phyloP scores from a whole-genome alignment of 2,113 vertebrate species.

The Pseudorectes ferrugineus region DNA sequence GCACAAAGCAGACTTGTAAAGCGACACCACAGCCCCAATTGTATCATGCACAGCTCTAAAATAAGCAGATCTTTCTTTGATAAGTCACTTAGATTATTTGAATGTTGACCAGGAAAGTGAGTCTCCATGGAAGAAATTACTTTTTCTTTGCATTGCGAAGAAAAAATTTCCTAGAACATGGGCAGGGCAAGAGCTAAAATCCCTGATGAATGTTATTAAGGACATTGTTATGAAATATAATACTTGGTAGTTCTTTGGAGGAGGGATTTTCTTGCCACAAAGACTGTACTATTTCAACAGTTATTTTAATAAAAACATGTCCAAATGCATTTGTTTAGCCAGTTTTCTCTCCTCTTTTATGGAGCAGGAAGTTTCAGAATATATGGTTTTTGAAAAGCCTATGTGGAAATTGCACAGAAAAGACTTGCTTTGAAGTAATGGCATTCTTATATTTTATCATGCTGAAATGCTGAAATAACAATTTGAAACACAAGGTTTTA shows the following conservation, averaged over 20 bases:
- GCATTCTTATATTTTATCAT: background rate
- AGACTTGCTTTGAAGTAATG: background rate
- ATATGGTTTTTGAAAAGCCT: background rate
- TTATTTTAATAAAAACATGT: background rate
- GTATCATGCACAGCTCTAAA: background rate
- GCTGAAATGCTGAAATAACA: background rate
- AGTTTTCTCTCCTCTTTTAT: background rate
- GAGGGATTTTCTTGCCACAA: background rate
- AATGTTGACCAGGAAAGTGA: background rate
- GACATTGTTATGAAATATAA: conserved; percentile 13
- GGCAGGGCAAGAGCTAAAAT: background rate
- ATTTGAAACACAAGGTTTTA: background rate
- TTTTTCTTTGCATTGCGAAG: background rate
- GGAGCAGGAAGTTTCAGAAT: background rate
- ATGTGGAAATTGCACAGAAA: background rate
- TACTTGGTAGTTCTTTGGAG: background rate
- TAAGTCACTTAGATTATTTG: background rate
- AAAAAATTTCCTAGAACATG: background rate
- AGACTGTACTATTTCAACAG: background rate
- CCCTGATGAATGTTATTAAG: background rate
- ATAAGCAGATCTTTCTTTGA: background rate
- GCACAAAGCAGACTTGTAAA: background rate
- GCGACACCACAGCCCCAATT: background rate
- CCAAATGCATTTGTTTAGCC: background rate
- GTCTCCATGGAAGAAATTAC: background rate